Conservation (phyloP, 2,888 invertebrate genomes). For the Lasius platythorax region DNA sequence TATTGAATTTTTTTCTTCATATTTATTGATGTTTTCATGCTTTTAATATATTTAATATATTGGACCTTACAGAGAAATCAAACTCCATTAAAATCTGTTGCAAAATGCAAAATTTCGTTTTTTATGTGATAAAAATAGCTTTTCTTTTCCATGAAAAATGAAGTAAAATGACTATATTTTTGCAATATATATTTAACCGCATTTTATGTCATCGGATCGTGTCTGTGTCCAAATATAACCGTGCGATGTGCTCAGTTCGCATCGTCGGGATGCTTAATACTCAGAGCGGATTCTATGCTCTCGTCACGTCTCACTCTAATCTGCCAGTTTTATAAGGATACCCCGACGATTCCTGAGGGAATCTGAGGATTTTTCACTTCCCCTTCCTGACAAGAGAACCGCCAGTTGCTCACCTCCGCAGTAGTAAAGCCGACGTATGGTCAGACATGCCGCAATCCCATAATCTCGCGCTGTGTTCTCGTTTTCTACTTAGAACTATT, state of each 20-base stretch:
- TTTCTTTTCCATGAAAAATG: background rate
- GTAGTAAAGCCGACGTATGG: slow-evolving; percentile 62
- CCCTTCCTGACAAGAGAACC: slow-evolving; percentile 34
- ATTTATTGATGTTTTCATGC: background rate
- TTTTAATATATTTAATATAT: slow-evolving; percentile 1
- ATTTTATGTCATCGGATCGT: background rate
- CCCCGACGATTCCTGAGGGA: slow-evolving; percentile 53
- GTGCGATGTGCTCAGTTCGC: slow-evolving; percentile 8
- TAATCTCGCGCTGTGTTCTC: slow-evolving; percentile 44
- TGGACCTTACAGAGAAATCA: background rate
- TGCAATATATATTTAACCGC: background rate
- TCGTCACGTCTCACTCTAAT: slow-evolving; percentile 60
- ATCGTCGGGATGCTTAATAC: slow-evolving; percentile 56
- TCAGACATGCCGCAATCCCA: slow-evolving; percentile 57
- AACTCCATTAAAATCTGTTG: slow-evolving; percentile 1
- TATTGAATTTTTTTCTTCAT: background rate
- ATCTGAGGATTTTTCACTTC: slow-evolving; percentile 63
- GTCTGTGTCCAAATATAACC: slow-evolving; percentile 18
- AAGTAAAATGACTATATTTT: background rate
- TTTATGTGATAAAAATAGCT: background rate
- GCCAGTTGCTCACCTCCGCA: slow-evolving; percentile 48
- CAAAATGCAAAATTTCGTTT: background rate
- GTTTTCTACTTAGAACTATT: slow-evolving; percentile 46
- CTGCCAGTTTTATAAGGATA: slow-evolving; percentile 65
- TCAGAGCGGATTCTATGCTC: slow-evolving; percentile 57